Percentiles rank a stretch among this genome's conserved stretches.
phyloP scores from a whole-genome alignment of 1,140 invertebrate genomes.

The Ladona fulva region DNA sequence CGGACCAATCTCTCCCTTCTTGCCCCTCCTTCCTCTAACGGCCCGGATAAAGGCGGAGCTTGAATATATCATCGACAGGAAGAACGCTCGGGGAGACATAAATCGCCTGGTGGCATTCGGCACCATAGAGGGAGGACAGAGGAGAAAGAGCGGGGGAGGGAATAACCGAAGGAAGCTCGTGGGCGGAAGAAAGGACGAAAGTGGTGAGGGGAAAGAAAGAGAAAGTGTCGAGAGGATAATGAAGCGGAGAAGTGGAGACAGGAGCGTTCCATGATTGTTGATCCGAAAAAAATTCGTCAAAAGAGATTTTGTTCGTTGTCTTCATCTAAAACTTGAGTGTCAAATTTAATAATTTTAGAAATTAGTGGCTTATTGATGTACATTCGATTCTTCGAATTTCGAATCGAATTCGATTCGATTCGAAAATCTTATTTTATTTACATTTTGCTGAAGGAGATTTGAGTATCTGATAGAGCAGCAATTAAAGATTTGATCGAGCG shows the following conservation, averaged over 20 bases:
- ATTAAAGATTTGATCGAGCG: no score
- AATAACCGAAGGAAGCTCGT: not conserved
- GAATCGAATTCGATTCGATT: no score
- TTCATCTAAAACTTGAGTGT: no score
- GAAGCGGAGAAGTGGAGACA: not conserved
- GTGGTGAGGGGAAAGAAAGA: not conserved
- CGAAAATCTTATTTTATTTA: no score
- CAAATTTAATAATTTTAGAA: no score
- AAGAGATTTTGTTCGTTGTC: no score
- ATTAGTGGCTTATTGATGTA: no score
- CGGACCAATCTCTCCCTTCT: not conserved
- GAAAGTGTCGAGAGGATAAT: not conserved
- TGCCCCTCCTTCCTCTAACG: not conserved
- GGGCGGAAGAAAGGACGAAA: not conserved
- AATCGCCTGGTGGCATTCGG: not conserved
- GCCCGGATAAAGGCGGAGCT: not conserved
- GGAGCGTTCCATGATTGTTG: no score
- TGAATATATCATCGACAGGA: conserved; percentile 6
- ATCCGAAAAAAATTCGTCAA: no score
- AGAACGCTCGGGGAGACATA: not conserved
- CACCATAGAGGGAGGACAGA: not conserved
- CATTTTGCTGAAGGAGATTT: no score
- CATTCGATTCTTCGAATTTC: no score
- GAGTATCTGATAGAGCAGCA: no score
- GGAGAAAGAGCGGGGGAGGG: not conserved